Evolutionary conservation across 2,113 vertebrate species (phyloP), one percentile per base, ranked within the genome.

Genomic region (Perca schrenkii): DNA sequence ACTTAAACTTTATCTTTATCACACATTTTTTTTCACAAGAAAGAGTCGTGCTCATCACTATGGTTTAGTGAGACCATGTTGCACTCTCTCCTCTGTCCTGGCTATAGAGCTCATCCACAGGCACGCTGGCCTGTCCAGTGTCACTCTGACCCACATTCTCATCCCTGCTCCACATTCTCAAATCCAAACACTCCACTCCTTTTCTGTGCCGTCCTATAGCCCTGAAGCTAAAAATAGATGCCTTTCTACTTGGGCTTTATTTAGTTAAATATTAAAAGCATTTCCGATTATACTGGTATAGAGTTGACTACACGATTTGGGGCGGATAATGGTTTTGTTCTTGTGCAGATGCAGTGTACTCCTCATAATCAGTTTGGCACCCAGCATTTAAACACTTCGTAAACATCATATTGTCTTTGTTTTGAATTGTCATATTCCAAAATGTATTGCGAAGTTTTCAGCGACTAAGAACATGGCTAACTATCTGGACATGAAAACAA

Each of bases 141-240:
- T 86, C 76, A 72, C 73, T 77, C 62, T 89, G 87, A 84, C 90
- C 83, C 88, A 91, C 67, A 84, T 86, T 88, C 77, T 68, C 72
- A 34, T 86, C 16, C 31, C 61, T 65, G 84, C 70, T 82, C 83
- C 57, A 77, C 77, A 86, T 83, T 67, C 80, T 77, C 74, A 83
- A 83, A 90, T 79, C 69, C 73, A 85, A 63, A 56, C 66, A 28
- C 36, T 83, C 49, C 50, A 1, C 67, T 60, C 10, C 54, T 34
- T 53, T 21, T 36, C 64, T 36, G 36, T 12, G 22, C 53, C 11
- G 22, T 14, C 47, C 2, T 13, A n/a, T 0, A 66, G 64, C 68
- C 80, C 65, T 2, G 2, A 0, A 36, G 50, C 63, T 77, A 56
- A 65, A 74, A 77, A 54, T 40, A 7, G 56, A 67, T 49, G 19